These are phyloP conservation scores for Drosophila baimaii DNA, from an alignment of 1,140 invertebrate species.

Conservation along the genomic window DNA sequence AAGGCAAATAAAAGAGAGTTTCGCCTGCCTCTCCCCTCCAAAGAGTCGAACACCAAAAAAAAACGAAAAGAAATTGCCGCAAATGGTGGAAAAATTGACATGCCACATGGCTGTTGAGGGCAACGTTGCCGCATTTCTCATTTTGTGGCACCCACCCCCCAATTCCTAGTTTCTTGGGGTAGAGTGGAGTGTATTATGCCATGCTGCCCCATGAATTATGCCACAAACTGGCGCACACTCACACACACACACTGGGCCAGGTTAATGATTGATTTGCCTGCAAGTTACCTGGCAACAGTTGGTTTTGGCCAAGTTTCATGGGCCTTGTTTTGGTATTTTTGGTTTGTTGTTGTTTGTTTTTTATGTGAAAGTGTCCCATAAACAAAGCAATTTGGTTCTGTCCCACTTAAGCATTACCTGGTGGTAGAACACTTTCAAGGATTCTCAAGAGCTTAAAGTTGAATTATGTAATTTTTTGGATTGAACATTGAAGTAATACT, in stretches of 20 bases:
- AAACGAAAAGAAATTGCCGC: conserved; percentile 53
- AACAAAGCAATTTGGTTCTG: conserved; percentile 24
- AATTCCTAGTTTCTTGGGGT: no score
- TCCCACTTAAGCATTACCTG: conserved; percentile 15
- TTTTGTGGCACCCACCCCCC: background rate
- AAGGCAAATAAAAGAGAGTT: conserved; percentile 37
- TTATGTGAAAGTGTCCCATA: conserved; percentile 49
- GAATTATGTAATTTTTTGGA: background rate
- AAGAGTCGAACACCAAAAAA: conserved; percentile 15
- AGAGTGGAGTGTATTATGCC: no score
- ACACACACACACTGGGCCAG: conserved; percentile 6
- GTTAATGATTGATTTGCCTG: conserved; percentile 12
- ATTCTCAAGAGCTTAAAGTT: no score
- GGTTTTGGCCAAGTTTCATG: conserved; percentile 63
- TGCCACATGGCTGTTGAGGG: conserved; percentile 51
- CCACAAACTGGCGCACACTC: conserved; percentile 24
- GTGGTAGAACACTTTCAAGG: background rate
- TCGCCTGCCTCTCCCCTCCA: background rate
- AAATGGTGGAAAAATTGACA: conserved; percentile 70
- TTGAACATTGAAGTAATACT: background rate
- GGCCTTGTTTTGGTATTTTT: conserved; percentile 14
- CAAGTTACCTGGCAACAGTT: conserved; percentile 75
- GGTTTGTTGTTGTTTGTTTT: background rate
- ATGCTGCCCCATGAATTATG: conserved; percentile 59
- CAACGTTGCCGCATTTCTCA: conserved; percentile 66